Evolutionary conservation across 2,113 vertebrate species (phyloP).

Genomic region (Drymodes brunneopygia): DNA sequence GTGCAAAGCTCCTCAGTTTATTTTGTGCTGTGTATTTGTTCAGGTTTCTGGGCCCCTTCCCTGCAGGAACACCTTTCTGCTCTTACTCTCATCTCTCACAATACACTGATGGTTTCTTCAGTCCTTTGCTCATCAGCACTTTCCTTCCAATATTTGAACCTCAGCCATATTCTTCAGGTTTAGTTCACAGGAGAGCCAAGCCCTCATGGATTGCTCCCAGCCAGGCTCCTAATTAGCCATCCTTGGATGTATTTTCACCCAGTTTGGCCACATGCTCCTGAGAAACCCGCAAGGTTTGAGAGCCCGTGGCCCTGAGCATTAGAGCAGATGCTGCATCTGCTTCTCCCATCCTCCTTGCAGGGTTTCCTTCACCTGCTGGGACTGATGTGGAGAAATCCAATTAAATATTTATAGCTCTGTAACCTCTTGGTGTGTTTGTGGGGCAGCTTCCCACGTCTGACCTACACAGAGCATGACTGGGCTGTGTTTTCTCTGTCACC

Average conservation of each 20-base stretch:
- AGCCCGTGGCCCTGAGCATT: background rate
- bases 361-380: background rate
- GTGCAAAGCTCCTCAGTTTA: background rate
- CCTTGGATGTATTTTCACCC: background rate
- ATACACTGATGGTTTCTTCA: background rate
- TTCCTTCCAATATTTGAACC: background rate
- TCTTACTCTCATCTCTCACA: background rate
- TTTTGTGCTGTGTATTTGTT: background rate
- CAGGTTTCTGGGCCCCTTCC: background rate
- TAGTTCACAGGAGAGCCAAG: background rate
- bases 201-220: background rate
- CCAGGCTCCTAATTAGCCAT: background rate
- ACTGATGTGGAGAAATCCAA: background rate
- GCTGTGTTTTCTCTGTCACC: background rate
- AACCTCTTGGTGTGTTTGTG: background rate
- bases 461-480: background rate
- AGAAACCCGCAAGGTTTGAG: background rate
- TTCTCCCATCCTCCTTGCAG: background rate
- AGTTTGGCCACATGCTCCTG: background rate
- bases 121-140: background rate
- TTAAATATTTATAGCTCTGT: constrained; percentile 15
- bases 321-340: background rate
- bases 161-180: background rate
- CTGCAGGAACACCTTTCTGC: background rate
- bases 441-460: background rate